Conservation (phyloP, 1,140 invertebrate genomes). For the Pseudoatta argentina region DNA sequence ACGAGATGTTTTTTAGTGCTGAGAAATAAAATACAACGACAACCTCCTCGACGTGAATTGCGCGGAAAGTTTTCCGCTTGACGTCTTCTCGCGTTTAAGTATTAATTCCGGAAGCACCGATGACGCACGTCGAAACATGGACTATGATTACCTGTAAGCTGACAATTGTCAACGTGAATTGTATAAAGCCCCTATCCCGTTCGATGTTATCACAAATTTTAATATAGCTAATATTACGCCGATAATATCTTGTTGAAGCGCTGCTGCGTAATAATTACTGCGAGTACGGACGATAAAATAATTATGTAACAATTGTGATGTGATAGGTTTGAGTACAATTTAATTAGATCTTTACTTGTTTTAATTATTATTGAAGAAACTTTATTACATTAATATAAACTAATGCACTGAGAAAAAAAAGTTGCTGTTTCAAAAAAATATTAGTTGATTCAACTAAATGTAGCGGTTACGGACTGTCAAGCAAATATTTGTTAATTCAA, state of each 20-base stretch:
- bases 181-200: not conserved
- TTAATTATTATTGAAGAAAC: not conserved
- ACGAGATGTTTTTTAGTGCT: not conserved
- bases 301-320: slow-evolving; percentile 16
- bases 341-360: not conserved
- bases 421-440: no score
- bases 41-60: slow-evolving; percentile 36
- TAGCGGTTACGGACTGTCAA: no score
- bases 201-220: slow-evolving; percentile 35
- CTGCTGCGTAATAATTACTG: not conserved
- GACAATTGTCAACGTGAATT: slow-evolving; percentile 37
- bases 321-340: not conserved
- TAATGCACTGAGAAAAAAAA: no score
- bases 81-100: slow-evolving; percentile 36
- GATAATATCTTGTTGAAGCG: slow-evolving; percentile 21
- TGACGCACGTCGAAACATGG: slow-evolving; percentile 45
- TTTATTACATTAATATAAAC: not conserved
- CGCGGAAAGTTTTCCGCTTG: slow-evolving; percentile 36
- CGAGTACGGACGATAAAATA: not conserved
- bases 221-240: not conserved
- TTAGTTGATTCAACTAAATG: no score
- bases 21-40: slow-evolving; percentile 44
- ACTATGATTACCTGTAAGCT: slow-evolving; percentile 31
- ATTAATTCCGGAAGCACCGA: slow-evolving; percentile 53
- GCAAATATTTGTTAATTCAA: no score